Base-by-base conservation (phyloP, 2,797 vertebrate species). In the Gymnoscopelus braueri region DNA sequence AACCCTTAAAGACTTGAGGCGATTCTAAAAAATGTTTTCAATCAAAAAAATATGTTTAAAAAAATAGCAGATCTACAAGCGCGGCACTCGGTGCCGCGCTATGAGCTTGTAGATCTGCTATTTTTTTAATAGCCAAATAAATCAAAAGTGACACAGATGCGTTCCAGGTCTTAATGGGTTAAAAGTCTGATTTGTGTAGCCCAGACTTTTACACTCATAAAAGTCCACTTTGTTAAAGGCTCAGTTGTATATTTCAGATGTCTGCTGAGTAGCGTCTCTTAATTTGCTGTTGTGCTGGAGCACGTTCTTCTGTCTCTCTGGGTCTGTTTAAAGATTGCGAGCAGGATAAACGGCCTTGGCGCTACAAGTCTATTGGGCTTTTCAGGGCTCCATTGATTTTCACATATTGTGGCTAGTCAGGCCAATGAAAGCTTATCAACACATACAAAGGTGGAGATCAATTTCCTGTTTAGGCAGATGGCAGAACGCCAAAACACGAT, bases 351-450 rank as follows among this genome's bases (percentile, higher is more conserved):
- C 62, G 15, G 23, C 53, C 4, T 12, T 50, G 61, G 49, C 39
- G 48, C 52, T 44, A 44, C 13, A 0, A 3, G 2, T 68, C 63
- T 24, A 44, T 62, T n/a, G 72, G 63, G 23, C 66, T 68, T 26
- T 19, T 79, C 51, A 29, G 29, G 47, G 76, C 74, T 62, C 12
- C 62, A 85, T 84, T 80, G 84, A 88, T 89, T 88, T 87, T 77
- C 60, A 79, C 74, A 79, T 77, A 69, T 80, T 72, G 73, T 80
- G 44, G 63, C 72, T 29, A 19, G 44, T 71, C 59, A 64, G 58
- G 68, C 59, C 57, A 69, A 78, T 60, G 63, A 72, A 64, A 65
- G 71, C 53, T 63, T 54, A 74, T 79, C 80, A 74, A 86, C 72
- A 44, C 52, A 72, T 64, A 44, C 69, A 60, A 69, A 14, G 49